Base-by-base conservation (phyloP, 2,888 invertebrate genomes). In the Aphrophora alni region DNA sequence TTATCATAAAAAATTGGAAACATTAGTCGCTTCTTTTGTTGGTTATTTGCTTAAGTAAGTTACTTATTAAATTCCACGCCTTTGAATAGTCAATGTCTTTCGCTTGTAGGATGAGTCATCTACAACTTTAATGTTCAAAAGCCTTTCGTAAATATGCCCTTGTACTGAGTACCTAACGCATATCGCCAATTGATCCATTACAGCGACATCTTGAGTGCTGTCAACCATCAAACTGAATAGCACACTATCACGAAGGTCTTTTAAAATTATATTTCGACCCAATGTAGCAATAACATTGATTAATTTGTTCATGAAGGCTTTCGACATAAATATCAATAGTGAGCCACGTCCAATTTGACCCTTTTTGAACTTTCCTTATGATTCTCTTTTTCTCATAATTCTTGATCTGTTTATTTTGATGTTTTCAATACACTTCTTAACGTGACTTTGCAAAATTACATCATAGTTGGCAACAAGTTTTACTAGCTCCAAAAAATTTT, bases 181-280 rank as follows among this genome's bases (percentile, higher is more conserved):
- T 44, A 82, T 75, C 21, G 80, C 82, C 33, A 77, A 74, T 69
- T 82, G 78, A 59, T 82, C 81, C 72, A 82, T 75, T 26, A 82
- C 77, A 26, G 78, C 25, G 17, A 83, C 78, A 75, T 83, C 82
- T 80, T 82, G 83, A 12, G 82, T 83, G 26, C 75, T 80, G 77
- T 80, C 78, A 33, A 83, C 59, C 73, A 83, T 73, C 25, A 82
- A 38, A 72, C 82, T 80, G 76, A 77, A 82, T 4, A 33, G 14
- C 74, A 69, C 26, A 38, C 70, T 74, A 77, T 82, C 51, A 69
- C 77, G 12, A 24, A 82, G 77, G 38, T 80, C 82, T 33, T 80
- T 77, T 25, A 77, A 71, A 51, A 82, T 82, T 25, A 77, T 78
- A 25, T 75, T 44, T 51, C 77, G 70, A n/a, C 77, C 80, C 25